Percentiles rank a stretch among this genome's conserved stretches.
These are phyloP conservation scores for Actenoides hombroni DNA, from an alignment of 2,113 vertebrate genomes.

Conservation along the genomic window DNA sequence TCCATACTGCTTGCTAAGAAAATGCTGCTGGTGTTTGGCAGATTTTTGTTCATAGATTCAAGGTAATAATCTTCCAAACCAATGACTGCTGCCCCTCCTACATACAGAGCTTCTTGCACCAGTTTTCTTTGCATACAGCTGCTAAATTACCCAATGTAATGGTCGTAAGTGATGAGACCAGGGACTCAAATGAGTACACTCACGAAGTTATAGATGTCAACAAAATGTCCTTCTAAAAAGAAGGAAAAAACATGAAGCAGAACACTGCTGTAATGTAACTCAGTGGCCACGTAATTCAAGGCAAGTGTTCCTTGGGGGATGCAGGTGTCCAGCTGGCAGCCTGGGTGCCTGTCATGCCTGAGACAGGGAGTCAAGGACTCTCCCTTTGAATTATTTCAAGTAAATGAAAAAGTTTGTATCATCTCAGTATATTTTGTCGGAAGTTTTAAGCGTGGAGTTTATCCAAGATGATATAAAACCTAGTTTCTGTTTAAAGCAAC, in stretches of 20 bases:
- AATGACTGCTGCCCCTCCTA: not conserved
- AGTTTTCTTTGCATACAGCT: accelerated
- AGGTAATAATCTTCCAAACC: not conserved
- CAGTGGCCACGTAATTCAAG: not conserved
- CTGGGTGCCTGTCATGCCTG: not conserved
- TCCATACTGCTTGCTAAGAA: not conserved
- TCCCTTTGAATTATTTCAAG: not conserved
- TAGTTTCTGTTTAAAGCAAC: not conserved
- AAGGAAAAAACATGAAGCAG: not conserved
- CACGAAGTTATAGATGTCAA: not conserved
- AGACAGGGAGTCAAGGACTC: not conserved
- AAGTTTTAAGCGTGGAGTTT: not conserved
- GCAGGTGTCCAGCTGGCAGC: not conserved
- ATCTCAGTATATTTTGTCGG: not conserved
- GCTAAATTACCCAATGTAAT: not conserved
- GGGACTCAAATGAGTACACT: not conserved
- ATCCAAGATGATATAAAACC: not conserved
- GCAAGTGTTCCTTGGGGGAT: not conserved
- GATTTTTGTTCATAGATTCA: not conserved
- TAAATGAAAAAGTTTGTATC: not conserved
- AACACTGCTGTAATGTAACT: not conserved
- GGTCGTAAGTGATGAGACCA: not conserved
- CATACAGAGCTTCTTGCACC: not conserved
- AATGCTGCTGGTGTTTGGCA: not conserved
- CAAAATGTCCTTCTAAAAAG: not conserved